Evolutionary conservation across 1,140 invertebrate species (phyloP), one percentile per base, ranked within the genome.

Genomic region (Aphaenogaster rudis): DNA sequence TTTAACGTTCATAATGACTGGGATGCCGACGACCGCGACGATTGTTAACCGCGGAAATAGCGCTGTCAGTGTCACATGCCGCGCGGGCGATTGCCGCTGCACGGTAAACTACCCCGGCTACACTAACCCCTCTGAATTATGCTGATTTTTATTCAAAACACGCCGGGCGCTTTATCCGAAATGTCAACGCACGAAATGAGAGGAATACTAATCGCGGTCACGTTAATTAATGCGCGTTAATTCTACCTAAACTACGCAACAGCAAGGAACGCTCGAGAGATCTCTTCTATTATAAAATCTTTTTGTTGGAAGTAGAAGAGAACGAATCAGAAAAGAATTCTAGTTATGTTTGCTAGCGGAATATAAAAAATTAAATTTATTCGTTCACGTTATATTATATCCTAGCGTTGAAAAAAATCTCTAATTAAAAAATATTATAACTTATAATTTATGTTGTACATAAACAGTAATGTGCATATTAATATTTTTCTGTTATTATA

Each of bases 41-140:
- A 89, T 90, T 89, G 88, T 78, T 74, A 78, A 59, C 57, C 85
- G 57, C 88, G 88, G 77, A 89, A 89, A 90, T 90, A 61, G 88
- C 85, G 85, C 71, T 90, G 81, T 88, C 88, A 74, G 72, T 78
- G 88, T 89, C 89, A 86, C 84, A 54, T 17, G 57, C 86, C 63
- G 50, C 80, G n/a, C 66, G 39, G 28, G 17, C 33, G n/a, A 48
- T 69, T 67, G 59, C n/a, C 2, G 48, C 17, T 28, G 50, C 15
- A 57, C 61, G 76, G 17, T 50, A 66, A 64, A 66, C 61, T 21
- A 39, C 28, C 45, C 48, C 50, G 15, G 66, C 21, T 57, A 45
- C 39, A 72, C n/a, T 33, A 72, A 54, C 33, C n/a, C 48, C 48
- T 13, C 36, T 33, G 64, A 48, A 71, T 33, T 71, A 48, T 71